phyloP scores from a whole-genome alignment of 2,113 vertebrate species.

The Mormyrus lacerda region DNA sequence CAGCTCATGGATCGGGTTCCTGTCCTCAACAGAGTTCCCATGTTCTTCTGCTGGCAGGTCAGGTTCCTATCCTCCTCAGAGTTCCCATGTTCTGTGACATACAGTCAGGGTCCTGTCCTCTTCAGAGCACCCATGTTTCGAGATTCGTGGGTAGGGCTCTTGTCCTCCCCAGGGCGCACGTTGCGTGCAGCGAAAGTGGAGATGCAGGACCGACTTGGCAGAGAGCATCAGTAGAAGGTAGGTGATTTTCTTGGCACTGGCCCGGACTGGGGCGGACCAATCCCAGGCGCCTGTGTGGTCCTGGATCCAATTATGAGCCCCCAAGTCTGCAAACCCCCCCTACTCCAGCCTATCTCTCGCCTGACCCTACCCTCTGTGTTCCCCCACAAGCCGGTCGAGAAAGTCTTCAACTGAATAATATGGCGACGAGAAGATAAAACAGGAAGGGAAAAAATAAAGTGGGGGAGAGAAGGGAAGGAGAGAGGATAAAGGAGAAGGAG shows the following conservation, averaged over 20 bases:
- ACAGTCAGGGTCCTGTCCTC: neutral
- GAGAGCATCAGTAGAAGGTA: conserved; percentile 37
- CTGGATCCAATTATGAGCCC: conserved; percentile 46
- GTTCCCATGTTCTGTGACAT: neutral
- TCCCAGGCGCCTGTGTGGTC: conserved; percentile 49
- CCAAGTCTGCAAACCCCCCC: conserved; percentile 5
- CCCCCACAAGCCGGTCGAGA: neutral
- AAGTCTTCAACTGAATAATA: neutral
- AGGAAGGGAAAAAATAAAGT: conserved; percentile 22
- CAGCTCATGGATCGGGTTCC: neutral
- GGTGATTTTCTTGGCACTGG: conserved; percentile 51
- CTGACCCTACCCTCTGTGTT: no score
- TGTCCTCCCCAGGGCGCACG: conserved; percentile 29
- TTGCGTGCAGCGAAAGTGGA: conserved; percentile 50
- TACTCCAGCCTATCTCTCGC: neutral
- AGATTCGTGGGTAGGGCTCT: neutral
- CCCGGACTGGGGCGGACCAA: conserved; percentile 23
- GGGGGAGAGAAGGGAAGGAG: neutral
- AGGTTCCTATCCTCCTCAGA: neutral
- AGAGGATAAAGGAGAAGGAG: neutral
- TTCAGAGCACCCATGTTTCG: neutral
- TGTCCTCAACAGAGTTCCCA: neutral
- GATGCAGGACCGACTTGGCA: conserved; percentile 44
- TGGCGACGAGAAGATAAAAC: neutral
- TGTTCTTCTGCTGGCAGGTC: neutral